Base-by-base conservation (phyloP, 2,888 invertebrate genomes). In the Chloromyia formosa region DNA sequence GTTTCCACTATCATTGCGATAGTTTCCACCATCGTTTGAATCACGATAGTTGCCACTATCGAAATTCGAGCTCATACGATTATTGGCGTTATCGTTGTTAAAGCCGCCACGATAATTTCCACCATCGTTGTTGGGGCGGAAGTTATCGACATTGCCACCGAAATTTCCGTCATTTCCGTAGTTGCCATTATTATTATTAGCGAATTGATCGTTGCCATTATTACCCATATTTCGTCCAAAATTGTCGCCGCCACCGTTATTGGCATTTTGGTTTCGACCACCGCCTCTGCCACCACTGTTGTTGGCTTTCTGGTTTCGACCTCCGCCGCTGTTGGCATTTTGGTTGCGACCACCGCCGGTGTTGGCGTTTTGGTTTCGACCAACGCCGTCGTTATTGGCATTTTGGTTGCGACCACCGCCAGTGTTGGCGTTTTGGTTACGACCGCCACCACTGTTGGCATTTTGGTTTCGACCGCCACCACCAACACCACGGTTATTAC, bases 31-130 rank as follows among this genome's bases (percentile, higher is more conserved):
- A 54, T 54, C 42, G 42, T 64, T 64, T 35, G 27, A 35, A 18
- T 40, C 20, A 40, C 62, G 62, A 64, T 64, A 64, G n/a, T 42
- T 64, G 18, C 62, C 42, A 64, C 10, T 16, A 71, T 58, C 66
- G 49, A 10, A 45, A n/a, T 42, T 58, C 56, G 40, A 4, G 16
- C 10, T 16, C 14, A 23, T 42, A 20, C 71, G 71, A 40, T 71
- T 56, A 18, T 42, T 58, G 18, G n/a, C 40, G 12, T 42, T 56
- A 40, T 40, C 40, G 14, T 71, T 71, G 20, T 58, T 20, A 27
- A 58, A 71, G 14, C 56, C 58, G 20, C 49, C 23, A 49, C 66
- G 22, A 22, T 14, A 18, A 20, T 18, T 23, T 22, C 66, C 66
- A 16, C 2, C 16, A 64, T 40, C 14, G 18, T 40, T 42, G 18